phyloP scores from a whole-genome alignment of 2,113 vertebrate genomes.

The Gymnorhina tibicen region DNA sequence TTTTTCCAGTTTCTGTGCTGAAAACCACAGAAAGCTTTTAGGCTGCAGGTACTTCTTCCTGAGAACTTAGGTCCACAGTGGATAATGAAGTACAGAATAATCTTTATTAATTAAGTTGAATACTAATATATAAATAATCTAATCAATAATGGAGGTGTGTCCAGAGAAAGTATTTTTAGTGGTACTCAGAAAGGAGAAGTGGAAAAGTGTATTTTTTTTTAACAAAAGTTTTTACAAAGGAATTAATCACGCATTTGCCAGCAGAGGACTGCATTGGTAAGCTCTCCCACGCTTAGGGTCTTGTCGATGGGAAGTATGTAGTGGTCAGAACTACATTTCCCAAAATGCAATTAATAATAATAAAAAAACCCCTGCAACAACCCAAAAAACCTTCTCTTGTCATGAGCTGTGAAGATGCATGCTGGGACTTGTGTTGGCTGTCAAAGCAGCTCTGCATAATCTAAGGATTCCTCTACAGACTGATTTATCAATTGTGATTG shows the following conservation, averaged over 20 bases:
- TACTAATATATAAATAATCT: not conserved
- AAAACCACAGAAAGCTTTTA: constrained; percentile 37
- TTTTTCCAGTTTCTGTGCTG: not conserved
- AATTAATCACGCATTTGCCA: not conserved
- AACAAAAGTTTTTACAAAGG: not conserved
- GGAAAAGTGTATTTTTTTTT: not conserved
- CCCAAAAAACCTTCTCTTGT: not conserved
- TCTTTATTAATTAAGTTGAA: not conserved
- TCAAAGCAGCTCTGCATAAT: not conserved
- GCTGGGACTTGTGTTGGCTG: not conserved
- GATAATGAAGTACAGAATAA: not conserved
- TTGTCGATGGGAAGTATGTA: not conserved
- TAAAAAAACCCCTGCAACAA: too few relatives aligned
- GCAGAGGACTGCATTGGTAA: not conserved
- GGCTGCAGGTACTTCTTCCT: not conserved
- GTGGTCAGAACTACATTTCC: not conserved
- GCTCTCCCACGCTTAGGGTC: not conserved
- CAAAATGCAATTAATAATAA: not conserved
- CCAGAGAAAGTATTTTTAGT: not conserved
- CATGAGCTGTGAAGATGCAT: not conserved
- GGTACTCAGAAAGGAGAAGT: not conserved
- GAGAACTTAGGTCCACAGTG: not conserved
- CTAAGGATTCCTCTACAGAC: not conserved
- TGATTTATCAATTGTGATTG: not conserved
- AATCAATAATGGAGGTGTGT: not conserved